Evolutionary conservation across 2,888 invertebrate species (phyloP), one percentile per base, ranked within the genome.

Genomic region (Epistrophe grossulariae): DNA sequence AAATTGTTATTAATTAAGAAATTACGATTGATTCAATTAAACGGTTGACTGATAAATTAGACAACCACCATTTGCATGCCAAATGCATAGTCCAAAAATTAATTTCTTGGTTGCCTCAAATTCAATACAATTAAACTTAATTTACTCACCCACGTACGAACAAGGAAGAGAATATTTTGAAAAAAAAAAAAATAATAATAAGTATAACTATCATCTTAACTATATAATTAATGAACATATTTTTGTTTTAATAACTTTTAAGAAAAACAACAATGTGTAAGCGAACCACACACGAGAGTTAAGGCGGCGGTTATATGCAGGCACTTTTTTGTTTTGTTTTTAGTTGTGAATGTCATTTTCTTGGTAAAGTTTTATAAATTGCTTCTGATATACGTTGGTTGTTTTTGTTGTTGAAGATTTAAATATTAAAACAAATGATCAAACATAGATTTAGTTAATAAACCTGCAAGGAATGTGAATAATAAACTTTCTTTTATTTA

Each of bases 381-480:
- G 71, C 76, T 66, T 79, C 76, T 76, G 45, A 66, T 79, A 52
- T 57, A 74, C 57, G 48, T 64, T 80, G 71, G 68, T 66, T 55
- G 31, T 15, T 70, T 55, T 62, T 70, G 19, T 40, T 64, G 31
- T 40, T 50, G 17, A 50, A 72, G 28, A 19, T 24, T 24, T 66
- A 66, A 68, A 60, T 7, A 52, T 66, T 11, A 7, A 72, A 70
- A 45, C 6, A 52, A 72, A 52, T 24, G 19, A 40, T 60, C 5
- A 43, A 57, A 50, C 43, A 70, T 40, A 15, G 6, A 40, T 24
- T 40, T 2, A 43, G 45, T 31, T 31, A 24, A 31, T 43, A 52
- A 68, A 78, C 78, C 81, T 71, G 81, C 81, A 81, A 85, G 85
- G 85, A 85, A 85, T 85, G 85, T 81, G 74, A 87, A 55, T 55